These are phyloP conservation scores for Ctenopoma multispine DNA, from an alignment of 2,797 vertebrate genomes.

Conservation along the genomic window DNA sequence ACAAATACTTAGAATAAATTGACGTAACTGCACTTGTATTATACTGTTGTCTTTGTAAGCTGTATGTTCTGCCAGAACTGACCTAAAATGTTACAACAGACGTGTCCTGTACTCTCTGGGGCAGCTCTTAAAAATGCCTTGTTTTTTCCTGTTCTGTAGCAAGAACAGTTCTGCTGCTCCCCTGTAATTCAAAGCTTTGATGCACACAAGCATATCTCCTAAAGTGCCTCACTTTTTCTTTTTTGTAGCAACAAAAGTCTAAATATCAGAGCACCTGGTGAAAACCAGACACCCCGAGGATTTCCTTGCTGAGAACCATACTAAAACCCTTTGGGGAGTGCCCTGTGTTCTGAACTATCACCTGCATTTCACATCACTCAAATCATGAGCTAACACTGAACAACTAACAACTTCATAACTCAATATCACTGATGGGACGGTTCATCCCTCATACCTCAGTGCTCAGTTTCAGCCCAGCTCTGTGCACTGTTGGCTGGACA, in stretches of 20 bases:
- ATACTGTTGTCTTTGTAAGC: slow-evolving; percentile 24
- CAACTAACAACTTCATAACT: slow-evolving; percentile 18
- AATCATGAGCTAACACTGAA: slow-evolving; percentile 20
- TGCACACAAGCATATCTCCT: neutral
- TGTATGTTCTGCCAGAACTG: neutral
- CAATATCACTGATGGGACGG: neutral
- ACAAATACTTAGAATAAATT: neutral
- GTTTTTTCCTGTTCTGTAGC: neutral
- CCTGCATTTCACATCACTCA: slow-evolving; percentile 34
- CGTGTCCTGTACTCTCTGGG: slow-evolving; percentile 5
- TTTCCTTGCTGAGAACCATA: slow-evolving; percentile 1
- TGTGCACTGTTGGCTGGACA: slow-evolving; percentile 42
- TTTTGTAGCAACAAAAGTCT: neutral
- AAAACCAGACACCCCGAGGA: neutral
- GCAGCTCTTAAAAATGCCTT: neutral
- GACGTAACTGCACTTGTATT: no score
- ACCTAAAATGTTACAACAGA: slow-evolving; percentile 33
- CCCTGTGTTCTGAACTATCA: slow-evolving; percentile 5
- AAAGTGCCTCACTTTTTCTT: neutral
- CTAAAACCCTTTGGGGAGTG: neutral
- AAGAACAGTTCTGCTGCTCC: neutral
- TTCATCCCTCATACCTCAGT: slow-evolving; percentile 15
- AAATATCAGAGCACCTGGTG: neutral
- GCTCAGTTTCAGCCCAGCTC: slow-evolving; percentile 31
- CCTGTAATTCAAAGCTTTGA: neutral